Conservation (phyloP, 2,797 vertebrate species). For the Falco naumanni region DNA sequence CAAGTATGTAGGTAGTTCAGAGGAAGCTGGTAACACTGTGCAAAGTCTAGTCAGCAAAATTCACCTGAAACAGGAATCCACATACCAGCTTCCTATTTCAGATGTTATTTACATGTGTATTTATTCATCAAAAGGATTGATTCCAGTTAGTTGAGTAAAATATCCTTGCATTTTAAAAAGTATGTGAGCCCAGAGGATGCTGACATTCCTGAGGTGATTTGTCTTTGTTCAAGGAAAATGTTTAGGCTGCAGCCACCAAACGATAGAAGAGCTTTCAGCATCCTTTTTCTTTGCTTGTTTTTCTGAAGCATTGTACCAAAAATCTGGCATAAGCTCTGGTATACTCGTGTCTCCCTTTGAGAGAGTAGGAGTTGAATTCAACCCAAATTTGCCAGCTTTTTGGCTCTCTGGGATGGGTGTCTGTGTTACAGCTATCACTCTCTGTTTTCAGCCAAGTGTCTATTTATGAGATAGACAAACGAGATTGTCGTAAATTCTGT, state of each 20-base stretch:
- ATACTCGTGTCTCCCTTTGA: neutral
- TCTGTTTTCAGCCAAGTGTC: constrained; percentile 92
- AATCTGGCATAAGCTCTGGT: neutral
- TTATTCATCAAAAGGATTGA: neutral
- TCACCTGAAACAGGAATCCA: neutral
- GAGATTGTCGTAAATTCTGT: constrained; percentile 98
- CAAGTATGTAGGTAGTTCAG: neutral
- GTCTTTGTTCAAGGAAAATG: neutral
- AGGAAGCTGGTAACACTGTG: neutral
- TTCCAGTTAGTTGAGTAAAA: neutral
- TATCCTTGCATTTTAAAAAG: neutral
- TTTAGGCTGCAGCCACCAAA: neutral
- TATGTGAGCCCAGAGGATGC: neutral
- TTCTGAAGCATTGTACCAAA: neutral
- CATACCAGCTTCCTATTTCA: neutral
- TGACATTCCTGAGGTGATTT: neutral
- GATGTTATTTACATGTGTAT: neutral
- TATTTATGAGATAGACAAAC: constrained; percentile 98
- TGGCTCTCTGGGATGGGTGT: constrained; percentile 28
- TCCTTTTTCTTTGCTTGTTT: constrained; percentile 8
- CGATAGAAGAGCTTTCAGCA: neutral
- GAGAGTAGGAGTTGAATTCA: constrained; percentile 37
- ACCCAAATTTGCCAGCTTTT: neutral
- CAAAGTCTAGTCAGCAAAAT: neutral
- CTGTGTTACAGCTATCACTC: neutral